Conservation (phyloP, 2,113 vertebrate genomes). For the Oreochromis aureus region DNA sequence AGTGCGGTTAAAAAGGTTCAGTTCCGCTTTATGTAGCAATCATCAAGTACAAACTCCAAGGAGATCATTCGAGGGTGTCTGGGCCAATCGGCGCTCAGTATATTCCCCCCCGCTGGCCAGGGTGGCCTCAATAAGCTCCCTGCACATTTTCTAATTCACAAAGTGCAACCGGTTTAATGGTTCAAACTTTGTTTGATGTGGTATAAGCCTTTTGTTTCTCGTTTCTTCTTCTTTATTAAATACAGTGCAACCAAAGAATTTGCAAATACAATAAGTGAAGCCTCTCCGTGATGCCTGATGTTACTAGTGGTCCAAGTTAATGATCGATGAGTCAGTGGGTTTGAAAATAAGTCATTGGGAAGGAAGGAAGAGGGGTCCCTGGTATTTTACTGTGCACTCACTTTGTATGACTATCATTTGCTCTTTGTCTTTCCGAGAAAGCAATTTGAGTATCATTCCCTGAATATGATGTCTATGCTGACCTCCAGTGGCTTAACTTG, state of each 20-base stretch:
- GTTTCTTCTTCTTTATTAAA: background rate
- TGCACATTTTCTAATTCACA: background rate
- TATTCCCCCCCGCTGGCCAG: background rate
- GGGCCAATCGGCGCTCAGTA: conserved; percentile 38
- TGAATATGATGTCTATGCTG: background rate
- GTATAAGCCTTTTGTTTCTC: background rate
- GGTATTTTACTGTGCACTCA: background rate
- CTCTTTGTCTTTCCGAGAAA: background rate
- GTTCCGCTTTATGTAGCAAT: background rate
- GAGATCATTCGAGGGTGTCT: conserved; percentile 67
- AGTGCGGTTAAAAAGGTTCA: background rate
- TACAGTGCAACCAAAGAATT: background rate
- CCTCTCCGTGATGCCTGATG: background rate
- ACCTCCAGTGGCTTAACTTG: background rate
- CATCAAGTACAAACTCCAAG: conserved; percentile 37
- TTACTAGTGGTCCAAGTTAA: background rate
- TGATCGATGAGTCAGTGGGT: background rate
- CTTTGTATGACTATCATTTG: background rate
- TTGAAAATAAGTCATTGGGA: background rate
- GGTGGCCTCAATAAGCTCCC: conserved; percentile 7
- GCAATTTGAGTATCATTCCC: background rate
- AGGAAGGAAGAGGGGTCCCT: background rate
- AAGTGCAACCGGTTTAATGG: background rate
- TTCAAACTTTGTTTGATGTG: background rate
- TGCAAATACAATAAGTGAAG: background rate